Evolutionary conservation across 1,140 invertebrate genomes (phyloP).

Genomic region (Drosophila grimshawi): DNA sequence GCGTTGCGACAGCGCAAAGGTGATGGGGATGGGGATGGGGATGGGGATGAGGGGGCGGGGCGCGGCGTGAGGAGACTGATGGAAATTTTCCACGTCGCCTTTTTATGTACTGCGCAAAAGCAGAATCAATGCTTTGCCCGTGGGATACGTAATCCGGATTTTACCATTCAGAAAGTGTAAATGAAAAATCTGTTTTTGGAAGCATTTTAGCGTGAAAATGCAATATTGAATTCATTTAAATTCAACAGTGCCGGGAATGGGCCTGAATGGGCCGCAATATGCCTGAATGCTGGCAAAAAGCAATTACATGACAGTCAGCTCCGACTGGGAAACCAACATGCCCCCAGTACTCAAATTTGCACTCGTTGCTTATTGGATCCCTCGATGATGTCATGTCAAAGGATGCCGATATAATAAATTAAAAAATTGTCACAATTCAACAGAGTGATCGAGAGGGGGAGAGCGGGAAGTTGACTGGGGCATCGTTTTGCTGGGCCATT

Average conservation of each 20-base stretch:
- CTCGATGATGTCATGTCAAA: constrained; percentile 20
- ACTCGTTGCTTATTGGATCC: constrained; percentile 31
- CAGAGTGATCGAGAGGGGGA: constrained; percentile 46
- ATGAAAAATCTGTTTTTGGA: constrained; percentile 84
- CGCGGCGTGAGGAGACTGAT: background rate
- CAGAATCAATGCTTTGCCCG: constrained; percentile 82
- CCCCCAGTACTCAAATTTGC: constrained; percentile 9
- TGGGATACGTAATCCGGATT: constrained; percentile 84
- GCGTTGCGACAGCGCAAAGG: background rate
- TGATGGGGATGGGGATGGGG: background rate
- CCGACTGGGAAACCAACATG: background rate
- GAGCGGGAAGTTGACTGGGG: constrained; percentile 14
- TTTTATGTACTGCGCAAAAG: constrained; percentile 63
- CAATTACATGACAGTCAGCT: constrained; percentile 69
- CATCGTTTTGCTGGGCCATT: constrained; percentile 41
- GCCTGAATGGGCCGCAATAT: constrained; percentile 13
- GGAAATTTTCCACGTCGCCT: constrained; percentile 34
- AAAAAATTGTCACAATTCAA: constrained; percentile 63
- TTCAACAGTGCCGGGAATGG: constrained; percentile 58
- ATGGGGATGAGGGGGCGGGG: background rate
- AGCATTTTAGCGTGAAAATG: constrained; percentile 84
- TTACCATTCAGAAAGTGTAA: constrained; percentile 84
- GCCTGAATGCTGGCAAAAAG: constrained; percentile 50
- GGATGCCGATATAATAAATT: constrained; percentile 38
- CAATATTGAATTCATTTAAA: constrained; percentile 84